Conservation (phyloP, 1,140 invertebrate genomes). For the Drosophila lowei region DNA sequence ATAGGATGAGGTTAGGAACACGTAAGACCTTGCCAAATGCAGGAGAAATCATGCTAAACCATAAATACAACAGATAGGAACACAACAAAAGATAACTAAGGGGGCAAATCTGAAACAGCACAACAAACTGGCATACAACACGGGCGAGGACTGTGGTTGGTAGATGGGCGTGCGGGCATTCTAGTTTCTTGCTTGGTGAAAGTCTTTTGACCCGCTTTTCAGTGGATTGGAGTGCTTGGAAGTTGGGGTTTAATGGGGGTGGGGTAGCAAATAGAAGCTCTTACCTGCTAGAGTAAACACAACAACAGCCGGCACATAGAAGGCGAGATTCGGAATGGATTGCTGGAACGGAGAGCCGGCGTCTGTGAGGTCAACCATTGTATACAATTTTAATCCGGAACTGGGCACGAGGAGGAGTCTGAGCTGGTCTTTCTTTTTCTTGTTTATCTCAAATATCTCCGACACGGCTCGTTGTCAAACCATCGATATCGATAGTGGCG, state of each 20-base stretch:
- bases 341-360: slow-evolving; percentile 87
- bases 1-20: slow-evolving; percentile 40
- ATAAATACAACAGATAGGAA: slow-evolving; percentile 33
- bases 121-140: slow-evolving; percentile 3
- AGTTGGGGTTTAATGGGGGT: neutral
- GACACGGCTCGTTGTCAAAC: too few species aligned
- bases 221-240: slow-evolving; percentile 1
- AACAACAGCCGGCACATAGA: slow-evolving; percentile 89
- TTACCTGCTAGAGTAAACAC: slow-evolving; percentile 89
- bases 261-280: slow-evolving; percentile 29
- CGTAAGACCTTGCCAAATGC: slow-evolving; percentile 42
- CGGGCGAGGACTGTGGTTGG: neutral
- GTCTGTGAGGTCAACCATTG: slow-evolving; percentile 85
- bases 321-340: slow-evolving; percentile 91
- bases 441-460: too few species aligned
- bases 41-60: slow-evolving; percentile 22
- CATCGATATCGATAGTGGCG: too few species aligned
- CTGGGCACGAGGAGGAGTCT: too few species aligned
- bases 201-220: slow-evolving; percentile 61
- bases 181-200: slow-evolving; percentile 54
- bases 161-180: slow-evolving; percentile 10
- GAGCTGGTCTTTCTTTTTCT: too few species aligned
- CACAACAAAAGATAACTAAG: slow-evolving; percentile 31
- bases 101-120: too few species aligned
- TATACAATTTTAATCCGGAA: neutral